phyloP scores from a whole-genome alignment of 2,113 vertebrate genomes.

The Chrysochloris asiatica region DNA sequence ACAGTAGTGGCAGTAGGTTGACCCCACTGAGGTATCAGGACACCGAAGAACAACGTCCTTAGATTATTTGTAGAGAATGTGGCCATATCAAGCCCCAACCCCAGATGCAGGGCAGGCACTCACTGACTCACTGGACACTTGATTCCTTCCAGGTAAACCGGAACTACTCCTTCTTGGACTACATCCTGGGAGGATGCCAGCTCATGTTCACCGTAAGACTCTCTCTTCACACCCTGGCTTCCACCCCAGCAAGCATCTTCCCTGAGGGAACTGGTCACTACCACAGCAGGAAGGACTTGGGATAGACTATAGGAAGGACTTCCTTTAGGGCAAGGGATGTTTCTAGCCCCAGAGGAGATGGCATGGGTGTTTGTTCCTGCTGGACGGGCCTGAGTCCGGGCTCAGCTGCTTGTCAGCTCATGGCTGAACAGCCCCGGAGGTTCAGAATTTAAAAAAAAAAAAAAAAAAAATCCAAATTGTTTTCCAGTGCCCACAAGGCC shows the following conservation, averaged over 20 bases:
- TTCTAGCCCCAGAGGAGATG: not conserved
- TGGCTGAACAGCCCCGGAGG: too few species aligned
- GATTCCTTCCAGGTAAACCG: constrained; percentile 90
- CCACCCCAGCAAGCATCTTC: not conserved
- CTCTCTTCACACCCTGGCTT: not conserved
- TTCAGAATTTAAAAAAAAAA: too few species aligned
- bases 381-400: not conserved
- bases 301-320: not conserved
- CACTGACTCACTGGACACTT: not conserved
- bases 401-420: not conserved
- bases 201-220: constrained; percentile 97
- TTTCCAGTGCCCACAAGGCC: not conserved
- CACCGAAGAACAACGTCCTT: not conserved
- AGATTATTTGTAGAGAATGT: not conserved
- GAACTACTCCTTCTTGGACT: constrained; percentile 98
- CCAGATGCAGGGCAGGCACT: not conserved
- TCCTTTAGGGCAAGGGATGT: not conserved
- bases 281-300: not conserved
- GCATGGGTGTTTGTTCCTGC: not conserved
- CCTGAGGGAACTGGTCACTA: not conserved
- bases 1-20: too few species aligned
- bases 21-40: not conserved
- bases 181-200: constrained; percentile 98
- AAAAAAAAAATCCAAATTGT: not conserved
- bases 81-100: not conserved